Evolutionary conservation across 2,113 vertebrate genomes (phyloP).

Genomic region (Gila orcuttii): DNA sequence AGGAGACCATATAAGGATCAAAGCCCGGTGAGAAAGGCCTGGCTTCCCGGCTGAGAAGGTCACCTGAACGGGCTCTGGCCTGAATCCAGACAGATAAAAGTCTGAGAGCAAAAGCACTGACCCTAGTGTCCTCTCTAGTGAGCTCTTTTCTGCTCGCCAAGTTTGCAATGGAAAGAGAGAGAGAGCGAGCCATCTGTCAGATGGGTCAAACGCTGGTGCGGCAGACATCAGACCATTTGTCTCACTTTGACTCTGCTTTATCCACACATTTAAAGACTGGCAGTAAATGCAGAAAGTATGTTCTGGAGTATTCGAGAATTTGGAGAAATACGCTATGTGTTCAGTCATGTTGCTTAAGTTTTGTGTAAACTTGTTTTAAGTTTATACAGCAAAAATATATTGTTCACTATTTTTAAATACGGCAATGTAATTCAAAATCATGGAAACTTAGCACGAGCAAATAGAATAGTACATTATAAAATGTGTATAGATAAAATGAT

Average conservation of each 20-base stretch:
- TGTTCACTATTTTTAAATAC: neutral
- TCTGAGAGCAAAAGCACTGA: conserved; percentile 46
- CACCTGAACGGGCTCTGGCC: conserved; percentile 62
- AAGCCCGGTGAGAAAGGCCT: conserved; percentile 19
- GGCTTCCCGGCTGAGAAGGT: conserved; percentile 66
- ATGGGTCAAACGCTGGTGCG: conserved; percentile 47
- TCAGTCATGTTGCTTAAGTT: neutral
- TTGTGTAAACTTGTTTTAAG: neutral
- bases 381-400: neutral
- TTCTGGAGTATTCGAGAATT: neutral
- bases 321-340: neutral
- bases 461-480: neutral
- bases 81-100: conserved; percentile 55
- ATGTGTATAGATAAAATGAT: neutral
- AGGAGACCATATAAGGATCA: conserved; percentile 21
- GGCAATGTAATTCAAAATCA: neutral
- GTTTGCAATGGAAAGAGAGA: conserved; percentile 5
- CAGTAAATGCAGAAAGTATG: neutral
- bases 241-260: conserved; percentile 40
- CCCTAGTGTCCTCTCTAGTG: conserved; percentile 41
- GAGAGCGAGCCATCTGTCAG: conserved; percentile 50
- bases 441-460: neutral
- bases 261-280: neutral
- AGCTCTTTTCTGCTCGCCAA: conserved; percentile 29
- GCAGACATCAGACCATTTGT: conserved; percentile 36